Conservation (phyloP, 2,888 invertebrate species). For the Elmis aenea region DNA sequence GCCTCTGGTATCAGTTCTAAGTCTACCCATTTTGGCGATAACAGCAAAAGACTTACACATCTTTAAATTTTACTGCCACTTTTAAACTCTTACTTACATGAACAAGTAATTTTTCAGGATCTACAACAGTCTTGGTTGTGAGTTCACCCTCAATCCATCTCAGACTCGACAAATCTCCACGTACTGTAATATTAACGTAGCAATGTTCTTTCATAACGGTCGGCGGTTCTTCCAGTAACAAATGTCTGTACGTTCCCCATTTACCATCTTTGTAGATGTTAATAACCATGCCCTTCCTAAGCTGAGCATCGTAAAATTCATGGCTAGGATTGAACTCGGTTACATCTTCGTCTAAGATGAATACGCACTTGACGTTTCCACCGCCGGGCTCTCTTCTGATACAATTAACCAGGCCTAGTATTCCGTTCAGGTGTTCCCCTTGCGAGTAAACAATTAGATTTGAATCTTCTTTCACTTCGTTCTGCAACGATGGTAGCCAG, state of each 20-base stretch:
- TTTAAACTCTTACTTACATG: too few species aligned
- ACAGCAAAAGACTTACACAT: too few species aligned
- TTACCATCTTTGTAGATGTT: constrained; percentile 64
- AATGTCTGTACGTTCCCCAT: constrained; percentile 45
- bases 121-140: constrained; percentile 10
- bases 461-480: constrained; percentile 29
- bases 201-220: constrained; percentile 57
- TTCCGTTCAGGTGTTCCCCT: constrained; percentile 67
- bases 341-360: constrained; percentile 52
- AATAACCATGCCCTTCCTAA: constrained; percentile 66
- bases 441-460: constrained; percentile 58
- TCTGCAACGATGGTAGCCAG: constrained; percentile 52
- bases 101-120: constrained; percentile 24
- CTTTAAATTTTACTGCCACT: too few species aligned
- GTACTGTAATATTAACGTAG: constrained; percentile 67
- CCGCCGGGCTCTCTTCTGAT: constrained; percentile 59
- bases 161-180: constrained; percentile 79
- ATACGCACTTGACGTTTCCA: constrained; percentile 54
- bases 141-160: constrained; percentile 71
- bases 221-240: constrained; percentile 5
- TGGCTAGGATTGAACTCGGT: constrained; percentile 60
- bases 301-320: constrained; percentile 60
- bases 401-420: constrained; percentile 82
- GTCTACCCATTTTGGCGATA: too few species aligned
- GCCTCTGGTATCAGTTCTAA: too few species aligned